These are phyloP conservation scores for Caradrina clavipalpis DNA, from an alignment of 2,888 invertebrate species.

Conservation along the genomic window DNA sequence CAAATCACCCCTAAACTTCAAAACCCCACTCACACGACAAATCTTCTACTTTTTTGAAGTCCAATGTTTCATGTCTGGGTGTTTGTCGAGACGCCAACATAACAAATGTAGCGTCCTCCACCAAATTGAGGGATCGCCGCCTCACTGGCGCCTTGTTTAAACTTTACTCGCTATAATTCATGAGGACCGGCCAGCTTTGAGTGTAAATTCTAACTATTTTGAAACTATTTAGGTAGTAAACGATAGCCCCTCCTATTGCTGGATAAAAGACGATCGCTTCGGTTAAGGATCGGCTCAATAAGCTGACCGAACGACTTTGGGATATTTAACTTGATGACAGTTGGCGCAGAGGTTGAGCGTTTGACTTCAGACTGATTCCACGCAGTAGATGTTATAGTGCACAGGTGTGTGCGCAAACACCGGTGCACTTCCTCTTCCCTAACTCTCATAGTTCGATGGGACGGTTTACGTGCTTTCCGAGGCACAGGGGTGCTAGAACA, in stretches of 20 bases:
- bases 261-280: not conserved
- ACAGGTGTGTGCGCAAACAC: too few relatives aligned
- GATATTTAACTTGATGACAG: too few relatives aligned
- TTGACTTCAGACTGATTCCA: too few relatives aligned
- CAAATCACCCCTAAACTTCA: constrained; percentile 4
- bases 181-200: not conserved
- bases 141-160: constrained; percentile 37
- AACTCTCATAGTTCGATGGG: too few relatives aligned
- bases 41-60: not conserved
- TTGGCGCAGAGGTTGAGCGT: too few relatives aligned
- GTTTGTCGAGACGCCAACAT: constrained; percentile 27
- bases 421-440: too few relatives aligned
- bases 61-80: constrained; percentile 15
- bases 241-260: not conserved
- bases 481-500: too few relatives aligned
- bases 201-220: constrained; percentile 19
- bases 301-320: not conserved
- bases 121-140: constrained; percentile 37
- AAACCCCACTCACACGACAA: too few relatives aligned
- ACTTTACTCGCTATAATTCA: constrained; percentile 8
- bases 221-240: constrained; percentile 1
- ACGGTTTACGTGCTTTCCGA: too few relatives aligned
- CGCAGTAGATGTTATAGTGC: too few relatives aligned
- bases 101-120: constrained; percentile 29
- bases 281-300: not conserved